phyloP scores from a whole-genome alignment of 2,888 invertebrate genomes.

The Lutraria lutraria region DNA sequence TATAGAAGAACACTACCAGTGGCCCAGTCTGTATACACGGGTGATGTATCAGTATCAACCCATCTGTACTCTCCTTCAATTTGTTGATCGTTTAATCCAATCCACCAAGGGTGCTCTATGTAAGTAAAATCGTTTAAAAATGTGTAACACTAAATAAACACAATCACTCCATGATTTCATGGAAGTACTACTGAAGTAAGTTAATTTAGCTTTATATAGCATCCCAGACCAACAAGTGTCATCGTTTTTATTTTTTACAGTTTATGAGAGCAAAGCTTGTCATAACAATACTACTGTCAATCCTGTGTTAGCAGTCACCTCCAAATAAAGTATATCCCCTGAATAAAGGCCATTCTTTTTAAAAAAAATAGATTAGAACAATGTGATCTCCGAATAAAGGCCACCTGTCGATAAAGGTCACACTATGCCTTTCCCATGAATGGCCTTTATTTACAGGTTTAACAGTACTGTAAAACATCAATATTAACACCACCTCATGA shows the following conservation, averaged over 20 bases:
- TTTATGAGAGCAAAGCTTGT: not conserved
- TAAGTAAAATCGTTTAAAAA: not conserved
- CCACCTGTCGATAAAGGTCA: too few species aligned
- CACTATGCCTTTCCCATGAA: too few species aligned
- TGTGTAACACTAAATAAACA: not conserved
- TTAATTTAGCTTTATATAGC: not conserved
- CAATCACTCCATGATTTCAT: not conserved
- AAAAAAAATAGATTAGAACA: too few species aligned
- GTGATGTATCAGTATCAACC: constrained; percentile 21
- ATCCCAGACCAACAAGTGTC: not conserved
- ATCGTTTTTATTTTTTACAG: not conserved
- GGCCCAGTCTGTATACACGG: constrained; percentile 44
- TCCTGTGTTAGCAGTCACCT: too few species aligned
- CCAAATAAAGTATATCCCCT: too few species aligned
- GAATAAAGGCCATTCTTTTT: too few species aligned
- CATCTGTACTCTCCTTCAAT: constrained; percentile 50
- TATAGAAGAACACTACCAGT: constrained; percentile 20
- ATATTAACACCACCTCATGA: not conserved
- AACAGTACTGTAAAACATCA: not conserved
- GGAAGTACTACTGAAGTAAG: not conserved
- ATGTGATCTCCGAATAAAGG: too few species aligned
- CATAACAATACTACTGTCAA: too few species aligned
- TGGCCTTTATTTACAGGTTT: too few species aligned
- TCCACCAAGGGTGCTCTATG: constrained; percentile 22
- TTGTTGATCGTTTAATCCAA: constrained; percentile 42